phyloP scores from a whole-genome alignment of 2,797 vertebrate species.

The Bovichtus variegatus region DNA sequence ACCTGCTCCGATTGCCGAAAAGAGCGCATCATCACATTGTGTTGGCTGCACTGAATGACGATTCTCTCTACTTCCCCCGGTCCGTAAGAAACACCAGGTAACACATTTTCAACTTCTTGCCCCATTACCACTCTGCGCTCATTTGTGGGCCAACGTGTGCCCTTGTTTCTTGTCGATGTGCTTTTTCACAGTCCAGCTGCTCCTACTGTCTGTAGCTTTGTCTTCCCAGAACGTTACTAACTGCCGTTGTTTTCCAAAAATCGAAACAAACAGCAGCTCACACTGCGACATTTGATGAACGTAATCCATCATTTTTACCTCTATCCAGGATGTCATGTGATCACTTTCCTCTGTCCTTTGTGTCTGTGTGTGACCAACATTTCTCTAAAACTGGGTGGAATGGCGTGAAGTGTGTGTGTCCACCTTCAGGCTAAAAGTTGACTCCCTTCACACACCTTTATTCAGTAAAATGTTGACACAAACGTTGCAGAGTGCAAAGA shows the following conservation, averaged over 20 bases:
- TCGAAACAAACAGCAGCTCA: conserved; percentile 26
- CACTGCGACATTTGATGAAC: conserved; percentile 31
- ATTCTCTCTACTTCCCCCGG: background rate
- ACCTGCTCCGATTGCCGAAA: conserved; percentile 22
- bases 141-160: conserved; percentile 34
- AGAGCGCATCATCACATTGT: conserved; percentile 12
- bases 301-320: conserved; percentile 25
- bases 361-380: conserved; percentile 1
- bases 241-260: conserved; percentile 17
- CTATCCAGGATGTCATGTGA: conserved; percentile 3
- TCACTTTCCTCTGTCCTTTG: conserved; percentile 7
- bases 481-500: background rate
- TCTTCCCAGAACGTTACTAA: conserved; percentile 17
- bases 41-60: background rate
- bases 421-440: background rate
- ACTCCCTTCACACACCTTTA: background rate
- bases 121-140: conserved; percentile 54
- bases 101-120: conserved; percentile 42
- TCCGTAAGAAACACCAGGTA: conserved; percentile 11
- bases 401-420: background rate
- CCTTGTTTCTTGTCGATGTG: conserved; percentile 23
- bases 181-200: conserved; percentile 38
- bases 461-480: background rate
- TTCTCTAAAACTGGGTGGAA: background rate
- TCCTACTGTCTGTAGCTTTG: conserved; percentile 5